Evolutionary conservation across 2,888 invertebrate species (phyloP), one percentile per base, ranked within the genome.

Genomic region (Agrilus biguttatus): DNA sequence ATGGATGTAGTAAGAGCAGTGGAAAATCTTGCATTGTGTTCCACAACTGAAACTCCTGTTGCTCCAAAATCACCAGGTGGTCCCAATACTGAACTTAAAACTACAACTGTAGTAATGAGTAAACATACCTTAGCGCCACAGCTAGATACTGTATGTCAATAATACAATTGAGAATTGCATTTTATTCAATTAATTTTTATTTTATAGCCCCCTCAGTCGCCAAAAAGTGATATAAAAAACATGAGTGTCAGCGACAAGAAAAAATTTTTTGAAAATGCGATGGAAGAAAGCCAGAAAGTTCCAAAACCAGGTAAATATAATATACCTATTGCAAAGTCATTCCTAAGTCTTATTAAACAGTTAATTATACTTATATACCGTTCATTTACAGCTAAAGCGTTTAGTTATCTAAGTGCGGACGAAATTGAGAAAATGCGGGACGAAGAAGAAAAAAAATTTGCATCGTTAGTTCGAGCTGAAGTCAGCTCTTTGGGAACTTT

Each of bases 241-340:
- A 81, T 90, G 64, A 82, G 84, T 47, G 91, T 95, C 60, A 89
- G 87, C 66, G 88, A 91, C 69, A 88, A 89, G 71, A 90, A 90
- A 69, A 86, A 83, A 62, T 89, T 92, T 70, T 96, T 96, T 67
- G 95, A 96, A 71, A 83, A 85, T 62, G 93, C 93, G 48, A 91
- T 95, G 80, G 88, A 91, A 69, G 88, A 90, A 65, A 85, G 85
- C 65, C 80, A 85, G 55, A 85, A 87, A 67, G 83, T 87, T 49
- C 77, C 83, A 55, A 89, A 87, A 70, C 77, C 85, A 74, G 87
- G 88, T 87, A 65, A 64, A 54, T 54, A 21, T 23, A 33, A 37
- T 40, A 14, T 19, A 37, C n/a, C 13, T 21, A 7, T 14, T 12
- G 2, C 1, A 21, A 21, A 21, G 6, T 21, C 21, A 7, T 6